Evolutionary conservation across 2,113 vertebrate genomes (phyloP), one percentile per base, ranked within the genome.

Genomic region (Cervus canadensis): DNA sequence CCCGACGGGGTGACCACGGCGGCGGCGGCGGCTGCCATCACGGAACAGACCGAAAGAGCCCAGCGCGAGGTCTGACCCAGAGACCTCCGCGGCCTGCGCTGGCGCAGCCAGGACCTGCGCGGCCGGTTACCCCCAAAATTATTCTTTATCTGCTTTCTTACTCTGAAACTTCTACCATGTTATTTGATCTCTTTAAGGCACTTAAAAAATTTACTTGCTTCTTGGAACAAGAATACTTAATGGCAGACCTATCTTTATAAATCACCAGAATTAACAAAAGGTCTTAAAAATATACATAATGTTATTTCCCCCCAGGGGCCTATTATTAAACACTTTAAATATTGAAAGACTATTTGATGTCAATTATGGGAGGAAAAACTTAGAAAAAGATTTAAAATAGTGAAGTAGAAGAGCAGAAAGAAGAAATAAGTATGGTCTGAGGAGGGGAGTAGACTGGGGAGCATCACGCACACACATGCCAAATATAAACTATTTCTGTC

Each of bases 401-500:
- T 64, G 7, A 92, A 40, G 5, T 89, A 86, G 6, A 48, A 36
- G 11, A 87, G 26, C 30, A 86, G 26, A 84, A 25, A 11, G 17
- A 71, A 91, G 36, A 88, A 40, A 78, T 33, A 28, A 23, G 95
- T 48, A 90, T 85, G 4, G 8, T 59, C 45, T 67, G 40, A 6
- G 3, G 7, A 91, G 87, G 4, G 64, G 60, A 94, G 10, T 1
- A 74, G 40, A 94, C 43, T 16, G 45, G 59, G n/a, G 2, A 50
- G 15, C 79, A 67, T 23, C n/a, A 15, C 1, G 33, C 33, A 25
- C 43, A 2, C 91, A 19, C 25, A 48, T 57, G 71, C 5, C 83
- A 91, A 82, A 86, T 50, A 81, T 15, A 48, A 96, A 95, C 50
- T 64, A 81, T 86, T 93, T 97, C 76, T 93, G 71, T 96, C 86